Evolutionary conservation across 1,140 invertebrate species (phyloP).

Genomic region (Holotrichia oblita): DNA sequence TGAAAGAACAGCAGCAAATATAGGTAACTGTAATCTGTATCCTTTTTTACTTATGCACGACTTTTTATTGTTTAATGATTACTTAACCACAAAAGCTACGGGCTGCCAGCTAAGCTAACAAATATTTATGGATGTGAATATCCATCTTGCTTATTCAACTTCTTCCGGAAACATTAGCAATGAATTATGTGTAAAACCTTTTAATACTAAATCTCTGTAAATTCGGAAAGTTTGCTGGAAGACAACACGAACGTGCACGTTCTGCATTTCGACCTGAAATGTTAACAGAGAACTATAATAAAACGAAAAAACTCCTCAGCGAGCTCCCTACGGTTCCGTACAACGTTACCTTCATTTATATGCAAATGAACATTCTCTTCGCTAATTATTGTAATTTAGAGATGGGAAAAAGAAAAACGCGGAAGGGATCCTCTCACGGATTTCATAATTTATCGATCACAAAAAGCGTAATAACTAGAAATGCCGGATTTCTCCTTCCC

Average conservation of each 20-base stretch:
- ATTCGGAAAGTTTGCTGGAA: constrained; percentile 24
- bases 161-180: constrained; percentile 31
- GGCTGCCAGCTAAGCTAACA: neutral
- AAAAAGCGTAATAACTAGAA: neutral
- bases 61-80: neutral
- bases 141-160: neutral
- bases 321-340: neutral
- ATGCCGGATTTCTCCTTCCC: no score
- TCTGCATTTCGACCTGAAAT: neutral
- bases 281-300: constrained; percentile 31
- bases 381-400: constrained; percentile 32
- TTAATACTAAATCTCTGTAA: constrained; percentile 29
- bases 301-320: neutral
- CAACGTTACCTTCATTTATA: constrained; percentile 28
- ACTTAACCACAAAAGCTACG: neutral
- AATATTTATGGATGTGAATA: constrained; percentile 30
- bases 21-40: neutral
- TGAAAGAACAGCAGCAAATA: no score
- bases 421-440: neutral
- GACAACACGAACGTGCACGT: constrained; percentile 2
- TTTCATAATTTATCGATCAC: constrained; percentile 20
- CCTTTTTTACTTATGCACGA: neutral
- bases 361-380: constrained; percentile 26
- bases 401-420: neutral
- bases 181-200: constrained; percentile 31